Percentiles rank a stretch among this genome's conserved stretches.
Conservation (phyloP, 2,888 invertebrate species). For the Aspidiotus destructor region DNA sequence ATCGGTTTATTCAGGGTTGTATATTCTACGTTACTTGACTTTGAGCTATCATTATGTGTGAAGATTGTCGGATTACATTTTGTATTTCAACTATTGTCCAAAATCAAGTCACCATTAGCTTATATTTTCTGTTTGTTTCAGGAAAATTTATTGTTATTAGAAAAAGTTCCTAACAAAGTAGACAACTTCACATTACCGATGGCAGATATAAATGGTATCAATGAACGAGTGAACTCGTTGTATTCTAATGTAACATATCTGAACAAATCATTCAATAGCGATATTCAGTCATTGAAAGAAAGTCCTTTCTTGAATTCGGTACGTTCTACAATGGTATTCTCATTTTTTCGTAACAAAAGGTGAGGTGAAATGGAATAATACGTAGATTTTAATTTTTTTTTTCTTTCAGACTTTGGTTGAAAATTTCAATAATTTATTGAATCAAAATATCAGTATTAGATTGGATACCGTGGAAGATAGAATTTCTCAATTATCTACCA, state of each 20-base stretch:
- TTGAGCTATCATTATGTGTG: not conserved
- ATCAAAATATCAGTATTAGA: not conserved
- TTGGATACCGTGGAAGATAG: not conserved
- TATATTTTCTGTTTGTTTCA: slow-evolving; percentile 11
- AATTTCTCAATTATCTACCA: too few species aligned
- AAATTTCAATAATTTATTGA: not conserved
- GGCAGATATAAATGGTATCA: not conserved
- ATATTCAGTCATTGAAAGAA: slow-evolving; percentile 12
- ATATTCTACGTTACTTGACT: not conserved
- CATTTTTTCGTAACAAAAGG: not conserved
- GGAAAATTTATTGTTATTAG: slow-evolving; percentile 15
- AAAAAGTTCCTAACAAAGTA: slow-evolving; percentile 24
- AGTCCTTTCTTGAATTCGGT: slow-evolving; percentile 11
- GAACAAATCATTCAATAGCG: slow-evolving; percentile 7
- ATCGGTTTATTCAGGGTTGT: not conserved
- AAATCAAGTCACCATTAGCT: not conserved
- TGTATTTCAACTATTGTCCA: not conserved
- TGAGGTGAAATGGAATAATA: not conserved
- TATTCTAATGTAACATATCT: slow-evolving; percentile 16
- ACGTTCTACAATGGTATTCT: not conserved
- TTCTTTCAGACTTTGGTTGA: not conserved
- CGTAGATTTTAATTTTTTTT: not conserved
- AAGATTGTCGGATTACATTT: too few species aligned
- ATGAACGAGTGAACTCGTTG: slow-evolving; percentile 1
- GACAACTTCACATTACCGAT: not conserved